These are phyloP conservation scores for Malurus melanocephalus DNA, from an alignment of 2,113 vertebrate genomes.

Conservation along the genomic window DNA sequence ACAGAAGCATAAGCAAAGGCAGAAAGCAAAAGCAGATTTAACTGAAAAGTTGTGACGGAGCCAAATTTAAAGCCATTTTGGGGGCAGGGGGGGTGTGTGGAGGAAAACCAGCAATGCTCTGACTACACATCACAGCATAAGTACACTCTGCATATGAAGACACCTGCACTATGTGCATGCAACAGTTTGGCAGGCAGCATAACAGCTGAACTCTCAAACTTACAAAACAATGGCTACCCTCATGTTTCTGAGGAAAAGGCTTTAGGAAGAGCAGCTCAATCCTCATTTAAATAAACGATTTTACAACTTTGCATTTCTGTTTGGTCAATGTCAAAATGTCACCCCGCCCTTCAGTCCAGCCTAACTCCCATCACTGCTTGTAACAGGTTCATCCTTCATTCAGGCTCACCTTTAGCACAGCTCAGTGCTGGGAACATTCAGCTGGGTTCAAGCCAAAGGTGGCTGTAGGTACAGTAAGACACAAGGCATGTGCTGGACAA, in stretches of 20 bases:
- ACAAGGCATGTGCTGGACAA: background rate
- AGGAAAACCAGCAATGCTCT: background rate
- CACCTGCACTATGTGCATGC: rapidly evolving
- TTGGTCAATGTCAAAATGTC: background rate
- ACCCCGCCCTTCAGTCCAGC: rapidly evolving
- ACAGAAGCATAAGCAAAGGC: background rate
- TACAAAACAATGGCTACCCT: background rate
- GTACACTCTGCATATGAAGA: rapidly evolving
- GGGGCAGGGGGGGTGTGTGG: background rate
- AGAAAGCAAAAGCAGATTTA: background rate
- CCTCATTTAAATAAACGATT: background rate
- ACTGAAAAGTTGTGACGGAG: background rate
- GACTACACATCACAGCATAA: background rate
- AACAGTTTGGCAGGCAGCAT: background rate
- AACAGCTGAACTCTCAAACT: background rate
- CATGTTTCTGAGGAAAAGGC: background rate
- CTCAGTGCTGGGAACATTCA: background rate
- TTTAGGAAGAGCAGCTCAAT: background rate
- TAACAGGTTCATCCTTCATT: background rate
- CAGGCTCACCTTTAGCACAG: background rate
- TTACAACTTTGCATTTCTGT: background rate
- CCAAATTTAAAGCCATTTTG: background rate
- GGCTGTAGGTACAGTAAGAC: background rate
- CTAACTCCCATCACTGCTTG: background rate
- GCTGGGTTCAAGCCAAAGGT: background rate